Conservation (phyloP, 2,888 invertebrate species). For the Dromius quadrimaculatus region DNA sequence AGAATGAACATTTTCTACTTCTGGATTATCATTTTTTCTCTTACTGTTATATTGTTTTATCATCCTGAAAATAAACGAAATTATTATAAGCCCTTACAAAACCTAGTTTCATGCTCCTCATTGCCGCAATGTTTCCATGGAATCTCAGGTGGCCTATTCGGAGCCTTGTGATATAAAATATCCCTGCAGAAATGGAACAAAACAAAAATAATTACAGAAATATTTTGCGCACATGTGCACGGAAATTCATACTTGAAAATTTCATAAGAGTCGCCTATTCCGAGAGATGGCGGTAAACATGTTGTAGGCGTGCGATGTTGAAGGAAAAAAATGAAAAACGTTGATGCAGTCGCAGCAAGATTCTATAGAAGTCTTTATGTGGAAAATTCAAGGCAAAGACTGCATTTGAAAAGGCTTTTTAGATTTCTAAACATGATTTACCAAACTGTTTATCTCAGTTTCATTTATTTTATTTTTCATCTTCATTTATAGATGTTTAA, state of each 20-base stretch:
- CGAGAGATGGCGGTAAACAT: conserved; percentile 25
- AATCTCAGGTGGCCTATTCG: conserved; percentile 27
- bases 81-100: too few species aligned
- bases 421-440: too few species aligned
- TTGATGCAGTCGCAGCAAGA: background rate
- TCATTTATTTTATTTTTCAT: too few species aligned
- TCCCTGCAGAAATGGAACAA: conserved; percentile 9
- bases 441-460: too few species aligned
- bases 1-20: too few species aligned
- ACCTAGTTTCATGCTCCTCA: too few species aligned
- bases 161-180: background rate
- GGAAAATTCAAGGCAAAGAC: background rate
- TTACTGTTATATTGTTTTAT: too few species aligned
- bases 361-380: background rate
- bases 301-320: conserved; percentile 17
- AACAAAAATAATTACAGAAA: conserved; percentile 32
- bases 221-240: conserved; percentile 26
- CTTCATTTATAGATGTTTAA: too few species aligned
- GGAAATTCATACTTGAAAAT: conserved; percentile 28
- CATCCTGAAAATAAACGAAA: too few species aligned
- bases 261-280: conserved; percentile 22
- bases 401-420: background rate
- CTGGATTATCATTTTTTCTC: too few species aligned
- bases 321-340: conserved; percentile 37
- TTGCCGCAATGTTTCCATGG: background rate